Evolutionary conservation across 2,888 invertebrate species (phyloP).

Genomic region (Lymantria dispar): DNA sequence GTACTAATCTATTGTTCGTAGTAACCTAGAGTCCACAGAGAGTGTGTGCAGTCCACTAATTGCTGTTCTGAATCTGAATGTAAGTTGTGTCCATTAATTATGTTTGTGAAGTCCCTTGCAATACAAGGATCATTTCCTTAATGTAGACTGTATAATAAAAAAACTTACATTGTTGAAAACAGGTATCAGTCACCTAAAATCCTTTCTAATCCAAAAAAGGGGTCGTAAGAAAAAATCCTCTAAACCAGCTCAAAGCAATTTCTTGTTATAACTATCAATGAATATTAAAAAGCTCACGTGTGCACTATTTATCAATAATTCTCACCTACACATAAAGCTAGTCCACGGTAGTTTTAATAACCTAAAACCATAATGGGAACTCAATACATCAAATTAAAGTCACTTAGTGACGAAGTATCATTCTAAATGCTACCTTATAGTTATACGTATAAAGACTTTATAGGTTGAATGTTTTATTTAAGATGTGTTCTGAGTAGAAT

Average conservation of each 20-base stretch:
- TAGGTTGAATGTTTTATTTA: conserved; percentile 11
- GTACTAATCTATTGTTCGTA: too few relatives aligned
- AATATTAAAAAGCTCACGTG: conserved; percentile 2
- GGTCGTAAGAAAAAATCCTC: not conserved
- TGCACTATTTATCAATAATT: not conserved
- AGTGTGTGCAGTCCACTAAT: too few relatives aligned
- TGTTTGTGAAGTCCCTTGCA: too few relatives aligned
- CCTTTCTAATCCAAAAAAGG: too few relatives aligned
- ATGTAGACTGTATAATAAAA: too few relatives aligned
- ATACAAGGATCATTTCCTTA: too few relatives aligned
- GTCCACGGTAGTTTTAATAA: conserved; percentile 9
- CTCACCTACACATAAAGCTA: conserved; percentile 5
- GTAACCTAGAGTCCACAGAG: too few relatives aligned
- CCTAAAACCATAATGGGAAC: conserved; percentile 22
- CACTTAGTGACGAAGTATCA: conserved; percentile 13
- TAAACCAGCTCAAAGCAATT: too few relatives aligned
- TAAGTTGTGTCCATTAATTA: too few relatives aligned
- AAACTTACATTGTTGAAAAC: too few relatives aligned
- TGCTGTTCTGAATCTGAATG: too few relatives aligned
- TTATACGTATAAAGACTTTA: not conserved
- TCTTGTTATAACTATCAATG: not conserved
- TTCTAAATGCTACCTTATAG: conserved; percentile 2
- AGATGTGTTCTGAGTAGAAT: conserved; percentile 22
- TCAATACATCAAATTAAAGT: conserved; percentile 35
- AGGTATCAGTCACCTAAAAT: too few relatives aligned